These are phyloP conservation scores for Acrocephalus arundinaceus DNA, from an alignment of 2,113 vertebrate species.

Conservation along the genomic window DNA sequence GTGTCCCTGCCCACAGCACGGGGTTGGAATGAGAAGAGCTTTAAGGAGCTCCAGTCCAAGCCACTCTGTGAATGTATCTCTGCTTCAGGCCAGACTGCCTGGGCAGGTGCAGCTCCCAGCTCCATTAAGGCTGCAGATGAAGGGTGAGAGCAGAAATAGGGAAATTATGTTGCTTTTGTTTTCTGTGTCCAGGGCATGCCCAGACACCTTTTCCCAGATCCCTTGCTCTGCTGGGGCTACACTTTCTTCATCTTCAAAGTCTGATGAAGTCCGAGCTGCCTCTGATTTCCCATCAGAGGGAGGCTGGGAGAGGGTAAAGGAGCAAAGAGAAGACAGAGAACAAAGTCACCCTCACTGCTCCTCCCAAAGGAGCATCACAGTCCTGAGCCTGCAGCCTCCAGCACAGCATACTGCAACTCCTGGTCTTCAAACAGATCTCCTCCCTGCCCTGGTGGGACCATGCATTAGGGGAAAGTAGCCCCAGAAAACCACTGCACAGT, in stretches of 20 bases:
- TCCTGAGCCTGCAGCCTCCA: neutral
- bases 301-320: neutral
- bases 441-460: neutral
- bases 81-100: neutral
- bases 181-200: neutral
- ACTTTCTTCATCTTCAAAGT: neutral
- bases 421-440: neutral
- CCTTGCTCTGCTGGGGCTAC: neutral
- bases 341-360: neutral
- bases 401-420: neutral
- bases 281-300: neutral
- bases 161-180: neutral
- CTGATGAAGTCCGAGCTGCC: neutral
- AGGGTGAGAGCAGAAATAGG: neutral
- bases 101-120: neutral
- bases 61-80: no score
- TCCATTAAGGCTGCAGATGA: neutral
- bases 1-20: neutral
- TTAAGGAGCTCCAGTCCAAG: neutral
- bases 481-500: fast-evolving
- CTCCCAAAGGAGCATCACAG: neutral
- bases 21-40: neutral
- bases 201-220: neutral
- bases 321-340: neutral
- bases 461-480: neutral